phyloP scores from a whole-genome alignment of 2,888 invertebrate species.

The Dynastes grantii region DNA sequence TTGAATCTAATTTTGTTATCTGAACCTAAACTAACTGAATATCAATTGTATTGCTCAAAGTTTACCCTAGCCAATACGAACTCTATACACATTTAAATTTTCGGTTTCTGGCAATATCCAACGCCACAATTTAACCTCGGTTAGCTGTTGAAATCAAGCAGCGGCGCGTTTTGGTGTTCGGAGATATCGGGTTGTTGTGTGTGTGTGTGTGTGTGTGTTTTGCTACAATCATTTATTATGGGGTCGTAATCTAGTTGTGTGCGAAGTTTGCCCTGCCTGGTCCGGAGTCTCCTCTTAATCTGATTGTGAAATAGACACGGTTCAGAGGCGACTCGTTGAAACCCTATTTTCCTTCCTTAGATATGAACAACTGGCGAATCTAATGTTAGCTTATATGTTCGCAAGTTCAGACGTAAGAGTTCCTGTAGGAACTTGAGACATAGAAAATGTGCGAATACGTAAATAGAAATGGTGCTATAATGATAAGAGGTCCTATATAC shows the following conservation, averaged over 20 bases:
- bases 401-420: too few species aligned
- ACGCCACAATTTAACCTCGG: background rate
- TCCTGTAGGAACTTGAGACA: too few species aligned
- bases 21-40: too few species aligned
- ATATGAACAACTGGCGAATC: too few species aligned
- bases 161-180: background rate
- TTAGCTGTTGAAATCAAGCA: background rate
- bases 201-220: constrained; percentile 8
- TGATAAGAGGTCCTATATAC: too few species aligned
- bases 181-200: background rate
- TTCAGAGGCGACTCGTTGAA: constrained; percentile 27
- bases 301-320: constrained; percentile 37
- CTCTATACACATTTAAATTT: background rate
- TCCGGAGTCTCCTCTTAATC: constrained; percentile 21
- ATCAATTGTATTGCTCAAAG: too few species aligned
- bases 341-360: constrained; percentile 19
- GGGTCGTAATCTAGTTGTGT: constrained; percentile 21
- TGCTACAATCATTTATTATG: constrained; percentile 22
- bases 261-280: constrained; percentile 20
- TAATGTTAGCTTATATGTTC: too few species aligned
- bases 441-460: too few species aligned
- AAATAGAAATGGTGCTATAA: too few species aligned
- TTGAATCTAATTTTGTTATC: too few species aligned
- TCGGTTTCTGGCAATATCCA: background rate
- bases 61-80: too few species aligned